Evolutionary conservation across 2,888 invertebrate species (phyloP).

Genomic region (Exephanes ischioxanthus): DNA sequence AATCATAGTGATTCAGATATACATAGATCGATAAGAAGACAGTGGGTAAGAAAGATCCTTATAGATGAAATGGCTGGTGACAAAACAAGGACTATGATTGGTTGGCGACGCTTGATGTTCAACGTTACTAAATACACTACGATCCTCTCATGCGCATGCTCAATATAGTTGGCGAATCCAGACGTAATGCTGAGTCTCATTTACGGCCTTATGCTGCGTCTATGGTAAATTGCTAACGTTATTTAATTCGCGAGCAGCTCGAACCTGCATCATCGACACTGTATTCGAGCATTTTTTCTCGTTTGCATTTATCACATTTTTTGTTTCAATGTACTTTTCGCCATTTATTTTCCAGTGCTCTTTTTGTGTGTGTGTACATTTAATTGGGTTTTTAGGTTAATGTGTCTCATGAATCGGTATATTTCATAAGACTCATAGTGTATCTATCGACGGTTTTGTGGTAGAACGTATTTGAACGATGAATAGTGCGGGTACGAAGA

Average conservation of each 20-base stretch:
- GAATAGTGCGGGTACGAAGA: background rate
- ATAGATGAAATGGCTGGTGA: background rate
- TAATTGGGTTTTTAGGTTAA: background rate
- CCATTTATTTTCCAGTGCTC: no score
- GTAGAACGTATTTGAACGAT: background rate
- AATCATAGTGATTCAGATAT: constrained; percentile 1
- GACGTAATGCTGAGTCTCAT: background rate
- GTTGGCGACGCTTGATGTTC: no score
- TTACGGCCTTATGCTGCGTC: background rate
- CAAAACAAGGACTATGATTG: no score
- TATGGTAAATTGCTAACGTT: no score
- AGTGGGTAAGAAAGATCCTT: background rate
- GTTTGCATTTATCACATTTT: background rate
- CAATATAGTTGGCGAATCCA: no score
- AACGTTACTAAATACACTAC: background rate
- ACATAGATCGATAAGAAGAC: background rate
- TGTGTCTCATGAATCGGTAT: no score
- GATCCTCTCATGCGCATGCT: no score
- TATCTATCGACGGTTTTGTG: background rate
- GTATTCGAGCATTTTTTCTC: background rate
- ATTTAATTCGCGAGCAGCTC: no score
- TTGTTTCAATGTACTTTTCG: no score
- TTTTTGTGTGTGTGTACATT: background rate
- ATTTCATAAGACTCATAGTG: no score
- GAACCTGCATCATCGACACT: background rate